Conservation (phyloP, 92 coral and sea anemone genomes). For the Isaurus tuberculatus region DNA sequence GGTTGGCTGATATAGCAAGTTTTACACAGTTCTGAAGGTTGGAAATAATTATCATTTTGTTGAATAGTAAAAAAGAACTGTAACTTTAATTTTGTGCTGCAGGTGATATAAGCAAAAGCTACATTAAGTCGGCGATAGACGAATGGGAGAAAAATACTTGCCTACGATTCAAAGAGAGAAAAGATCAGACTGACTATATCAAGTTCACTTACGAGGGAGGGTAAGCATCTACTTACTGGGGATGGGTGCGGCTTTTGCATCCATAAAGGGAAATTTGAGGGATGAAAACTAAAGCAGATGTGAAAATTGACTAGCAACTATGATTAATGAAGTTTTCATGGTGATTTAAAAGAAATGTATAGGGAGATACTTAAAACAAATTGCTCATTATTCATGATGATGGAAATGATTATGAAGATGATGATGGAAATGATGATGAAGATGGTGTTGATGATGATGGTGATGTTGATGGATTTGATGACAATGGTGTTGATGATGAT, state of each 20-base stretch:
- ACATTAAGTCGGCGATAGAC: slow-evolving; percentile 66
- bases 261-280: not conserved
- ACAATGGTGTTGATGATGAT: not conserved
- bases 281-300: no score
- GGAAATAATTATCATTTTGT: not conserved
- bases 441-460: not conserved
- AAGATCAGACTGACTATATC: slow-evolving; percentile 71
- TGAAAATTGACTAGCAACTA: no score
- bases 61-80: not conserved
- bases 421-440: not conserved
- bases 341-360: no score
- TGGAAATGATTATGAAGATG: not conserved
- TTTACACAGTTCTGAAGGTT: no score
- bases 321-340: no score
- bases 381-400: not conserved
- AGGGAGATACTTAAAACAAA: no score
- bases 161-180: slow-evolving; percentile 60
- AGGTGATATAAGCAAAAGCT: slow-evolving; percentile 64
- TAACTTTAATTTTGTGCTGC: not conserved
- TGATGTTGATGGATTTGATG: not conserved
- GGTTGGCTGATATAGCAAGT: no score
- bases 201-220: slow-evolving; percentile 95
- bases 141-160: slow-evolving; percentile 88
- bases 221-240: slow-evolving; percentile 37
- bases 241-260: not conserved